Percentiles rank a stretch among this genome's conserved stretches.
Conservation (phyloP, 2,888 invertebrate species). For the Diadromus collaris region DNA sequence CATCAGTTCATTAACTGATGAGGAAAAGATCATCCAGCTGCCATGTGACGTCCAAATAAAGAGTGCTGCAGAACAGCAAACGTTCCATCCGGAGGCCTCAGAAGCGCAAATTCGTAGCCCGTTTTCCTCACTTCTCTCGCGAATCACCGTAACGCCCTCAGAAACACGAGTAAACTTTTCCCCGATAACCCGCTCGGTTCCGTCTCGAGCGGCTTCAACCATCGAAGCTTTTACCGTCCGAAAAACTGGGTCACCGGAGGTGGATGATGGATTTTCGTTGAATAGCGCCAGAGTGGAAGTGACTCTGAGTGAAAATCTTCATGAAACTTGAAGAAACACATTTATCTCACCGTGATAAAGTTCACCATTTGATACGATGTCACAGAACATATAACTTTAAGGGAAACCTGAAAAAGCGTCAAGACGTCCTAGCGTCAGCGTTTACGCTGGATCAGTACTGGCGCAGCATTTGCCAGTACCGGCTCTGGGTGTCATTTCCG, state of each 20-base stretch:
- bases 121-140: constrained; percentile 20
- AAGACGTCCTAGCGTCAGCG: too few species aligned
- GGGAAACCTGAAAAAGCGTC: not conserved
- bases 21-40: too few species aligned
- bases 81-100: too few species aligned
- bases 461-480: too few species aligned
- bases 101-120: not conserved
- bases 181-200: constrained; percentile 28
- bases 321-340: constrained; percentile 27
- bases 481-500: too few species aligned
- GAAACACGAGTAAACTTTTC: constrained; percentile 54
- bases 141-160: constrained; percentile 29
- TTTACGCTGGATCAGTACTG: too few species aligned
- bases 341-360: not conserved
- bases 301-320: constrained; percentile 40
- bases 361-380: not conserved
- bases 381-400: not conserved
- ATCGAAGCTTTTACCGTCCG: constrained; percentile 44
- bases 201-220: constrained; percentile 9
- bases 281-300: constrained; percentile 29
- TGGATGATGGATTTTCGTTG: constrained; percentile 57
- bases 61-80: too few species aligned
- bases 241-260: constrained; percentile 52
- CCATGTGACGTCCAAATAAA: too few species aligned
- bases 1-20: too few species aligned